Conservation (phyloP, 2,113 vertebrate species). For the Paratilapia polleni region DNA sequence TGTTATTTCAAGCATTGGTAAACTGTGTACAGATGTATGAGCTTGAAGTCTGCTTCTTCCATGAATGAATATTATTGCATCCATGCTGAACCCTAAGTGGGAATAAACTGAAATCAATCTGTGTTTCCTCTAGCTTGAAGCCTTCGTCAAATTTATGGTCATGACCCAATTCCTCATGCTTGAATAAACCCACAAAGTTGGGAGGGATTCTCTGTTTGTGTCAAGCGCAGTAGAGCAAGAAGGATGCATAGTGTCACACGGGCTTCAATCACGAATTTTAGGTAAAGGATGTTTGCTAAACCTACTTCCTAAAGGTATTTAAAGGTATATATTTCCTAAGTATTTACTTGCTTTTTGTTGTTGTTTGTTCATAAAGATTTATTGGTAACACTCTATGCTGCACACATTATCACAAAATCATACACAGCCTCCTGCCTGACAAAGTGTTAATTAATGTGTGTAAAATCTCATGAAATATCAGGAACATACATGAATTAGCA, state of each 20-base stretch:
- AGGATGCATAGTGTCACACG: background rate
- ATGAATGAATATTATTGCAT: background rate
- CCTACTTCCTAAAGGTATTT: too few species aligned
- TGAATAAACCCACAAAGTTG: background rate
- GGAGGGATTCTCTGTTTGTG: background rate
- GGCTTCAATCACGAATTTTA: too few species aligned
- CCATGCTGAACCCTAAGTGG: background rate
- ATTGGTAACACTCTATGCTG: too few species aligned
- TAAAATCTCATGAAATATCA: too few species aligned
- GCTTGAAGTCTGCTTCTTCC: background rate
- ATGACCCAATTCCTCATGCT: conserved; percentile 7
- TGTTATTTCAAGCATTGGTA: background rate
- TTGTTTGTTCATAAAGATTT: too few species aligned
- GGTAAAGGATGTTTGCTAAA: too few species aligned
- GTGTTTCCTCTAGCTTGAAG: background rate
- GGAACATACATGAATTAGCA: too few species aligned
- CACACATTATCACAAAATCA: too few species aligned
- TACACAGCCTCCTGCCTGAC: too few species aligned
- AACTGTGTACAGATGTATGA: background rate
- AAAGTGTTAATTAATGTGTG: background rate
- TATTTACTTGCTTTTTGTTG: too few species aligned
- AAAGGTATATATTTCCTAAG: too few species aligned
- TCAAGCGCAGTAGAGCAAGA: background rate
- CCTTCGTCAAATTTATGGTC: background rate
- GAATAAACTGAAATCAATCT: background rate